These are phyloP conservation scores for Phalacrocorax carbo DNA, from an alignment of 2,113 vertebrate genomes.

Conservation along the genomic window DNA sequence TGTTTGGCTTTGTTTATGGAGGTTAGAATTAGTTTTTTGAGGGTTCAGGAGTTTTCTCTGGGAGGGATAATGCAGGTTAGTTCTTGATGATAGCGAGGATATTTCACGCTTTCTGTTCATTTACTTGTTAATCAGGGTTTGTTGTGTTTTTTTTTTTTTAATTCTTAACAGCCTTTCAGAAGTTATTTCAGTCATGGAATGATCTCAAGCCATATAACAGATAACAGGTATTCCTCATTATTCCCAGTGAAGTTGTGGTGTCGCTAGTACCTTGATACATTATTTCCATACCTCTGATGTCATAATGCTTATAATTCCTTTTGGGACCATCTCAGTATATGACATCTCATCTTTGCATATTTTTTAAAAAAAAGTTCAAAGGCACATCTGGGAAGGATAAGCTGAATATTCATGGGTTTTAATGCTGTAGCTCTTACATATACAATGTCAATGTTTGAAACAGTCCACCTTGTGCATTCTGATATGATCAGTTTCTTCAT, in stretches of 20 bases:
- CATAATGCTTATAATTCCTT: background rate
- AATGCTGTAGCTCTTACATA: background rate
- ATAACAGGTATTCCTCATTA: slow-evolving; percentile 82
- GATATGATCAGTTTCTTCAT: background rate
- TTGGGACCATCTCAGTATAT: background rate
- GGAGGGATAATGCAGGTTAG: background rate
- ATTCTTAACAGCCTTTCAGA: slow-evolving; percentile 83
- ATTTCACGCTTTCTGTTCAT: background rate
- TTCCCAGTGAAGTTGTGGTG: background rate
- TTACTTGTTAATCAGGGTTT: background rate
- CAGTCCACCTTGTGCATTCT: background rate
- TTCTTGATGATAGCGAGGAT: background rate
- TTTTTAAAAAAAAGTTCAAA: background rate
- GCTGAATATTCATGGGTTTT: background rate
- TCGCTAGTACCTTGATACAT: background rate
- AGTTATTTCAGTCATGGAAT: slow-evolving; percentile 94
- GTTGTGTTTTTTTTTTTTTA: background rate
- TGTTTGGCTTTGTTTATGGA: background rate
- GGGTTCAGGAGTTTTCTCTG: background rate
- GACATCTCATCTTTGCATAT: background rate
- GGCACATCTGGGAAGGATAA: background rate
- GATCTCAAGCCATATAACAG: slow-evolving; percentile 93
- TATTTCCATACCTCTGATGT: background rate
- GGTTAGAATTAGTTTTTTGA: background rate
- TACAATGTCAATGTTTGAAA: background rate